Evolutionary conservation across 2,113 vertebrate species (phyloP), one percentile per base, ranked within the genome.

Genomic region (Cheirogaleus medius): DNA sequence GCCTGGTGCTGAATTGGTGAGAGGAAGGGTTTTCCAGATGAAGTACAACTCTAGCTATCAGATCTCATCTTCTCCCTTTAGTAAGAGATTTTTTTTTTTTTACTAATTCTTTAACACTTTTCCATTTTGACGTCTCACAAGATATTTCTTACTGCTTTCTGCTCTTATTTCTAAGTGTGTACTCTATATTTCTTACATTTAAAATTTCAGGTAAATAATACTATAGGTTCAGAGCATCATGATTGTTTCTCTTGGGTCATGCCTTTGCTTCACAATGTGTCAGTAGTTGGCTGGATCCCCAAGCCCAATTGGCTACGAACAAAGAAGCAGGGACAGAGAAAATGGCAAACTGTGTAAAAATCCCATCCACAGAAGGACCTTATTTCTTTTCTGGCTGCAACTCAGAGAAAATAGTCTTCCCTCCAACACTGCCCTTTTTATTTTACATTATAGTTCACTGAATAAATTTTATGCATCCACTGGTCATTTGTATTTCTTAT

Each of bases 401-500:
- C 32, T 80, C 64, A 80, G 44, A 76, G 42, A 63, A 94, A 93
- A 83, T 58, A 63, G 18, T 0, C 15, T 85, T 73, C 18, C 5
- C 6, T 85, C 29, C 29, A 52, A 78, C 39, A 76, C 8, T 34
- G 20, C 12, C 17, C 32, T 37, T 90, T 68, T 78, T 29, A 69
- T 47, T 86, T 81, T 64, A 82, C 77, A 78, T 84, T 77, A 47
- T 6, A 77, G 37, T 86, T 91, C 34, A 91, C 11, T 71, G 25
- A 94, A 80, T 95, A 92, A 25, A 58, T 93, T 66, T 88, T 58
- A 64, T 69, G 21, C 49, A 84, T 84, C n/a, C 37, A 52, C 9
- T 64, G 2, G 23, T 84, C 32, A 87, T 95, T 95, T 90, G 29
- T 83, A 73, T 56, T 94, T 89, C n/a, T 54, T 87, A 54, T 49